phyloP scores from a whole-genome alignment of 2,888 invertebrate genomes.

The Xanthostigma xanthostigma region DNA sequence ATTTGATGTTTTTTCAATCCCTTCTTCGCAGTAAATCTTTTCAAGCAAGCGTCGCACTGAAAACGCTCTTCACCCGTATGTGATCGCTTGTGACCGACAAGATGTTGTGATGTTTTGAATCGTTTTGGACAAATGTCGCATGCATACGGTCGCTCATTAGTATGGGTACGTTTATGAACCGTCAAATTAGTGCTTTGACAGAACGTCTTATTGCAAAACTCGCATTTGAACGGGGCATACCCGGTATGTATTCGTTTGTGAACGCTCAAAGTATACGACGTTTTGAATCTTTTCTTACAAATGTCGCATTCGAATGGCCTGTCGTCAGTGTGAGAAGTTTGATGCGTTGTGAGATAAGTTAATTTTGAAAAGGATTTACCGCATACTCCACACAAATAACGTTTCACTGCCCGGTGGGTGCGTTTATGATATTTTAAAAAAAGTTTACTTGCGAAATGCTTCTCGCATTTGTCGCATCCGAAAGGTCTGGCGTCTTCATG shows the following conservation, averaged over 20 bases:
- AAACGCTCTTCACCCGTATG: background rate
- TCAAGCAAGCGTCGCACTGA: no score
- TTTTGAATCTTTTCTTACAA: background rate
- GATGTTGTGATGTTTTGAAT: background rate
- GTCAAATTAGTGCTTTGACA: background rate
- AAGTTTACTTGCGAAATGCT: background rate
- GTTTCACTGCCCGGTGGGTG: background rate
- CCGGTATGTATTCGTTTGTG: background rate
- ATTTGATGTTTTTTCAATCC: no score
- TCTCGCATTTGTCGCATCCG: background rate
- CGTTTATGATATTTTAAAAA: conserved; percentile 1
- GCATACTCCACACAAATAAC: background rate
- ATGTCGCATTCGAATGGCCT: background rate
- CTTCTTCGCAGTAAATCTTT: no score
- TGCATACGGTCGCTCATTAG: background rate
- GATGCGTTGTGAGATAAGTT: background rate
- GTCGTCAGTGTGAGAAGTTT: background rate
- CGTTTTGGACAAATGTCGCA: conserved; percentile 1
- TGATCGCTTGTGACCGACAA: background rate
- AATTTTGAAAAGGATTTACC: background rate
- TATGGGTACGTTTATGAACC: background rate
- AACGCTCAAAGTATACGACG: background rate
- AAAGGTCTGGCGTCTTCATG: background rate
- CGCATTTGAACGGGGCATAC: background rate
- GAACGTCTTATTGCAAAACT: background rate